Evolutionary conservation across 1,140 invertebrate genomes (phyloP), one percentile per base, ranked within the genome.

Genomic region (Colletes gigas): DNA sequence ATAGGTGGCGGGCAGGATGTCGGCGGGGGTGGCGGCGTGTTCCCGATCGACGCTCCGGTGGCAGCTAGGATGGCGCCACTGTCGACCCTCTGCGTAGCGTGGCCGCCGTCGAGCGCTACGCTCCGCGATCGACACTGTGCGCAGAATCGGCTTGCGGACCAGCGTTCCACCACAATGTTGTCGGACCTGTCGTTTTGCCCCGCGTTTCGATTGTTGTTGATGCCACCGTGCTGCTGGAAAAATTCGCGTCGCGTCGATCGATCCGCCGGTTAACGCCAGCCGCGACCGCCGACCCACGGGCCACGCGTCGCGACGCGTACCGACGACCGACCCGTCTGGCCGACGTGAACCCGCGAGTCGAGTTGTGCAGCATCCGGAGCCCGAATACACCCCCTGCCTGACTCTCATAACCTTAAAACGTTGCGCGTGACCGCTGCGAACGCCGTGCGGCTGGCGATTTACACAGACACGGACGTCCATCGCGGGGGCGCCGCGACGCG

Each of bases 151-250:
- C 66, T 66, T 30, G 55, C 78, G 82, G 57, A 82, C 62, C 74
- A 78, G 39, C 84, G 74, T 82, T 83, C 72, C 71, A 78, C 75
- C 81, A 88, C 81, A 86, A 88, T 88, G 86, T 88, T 88, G 82
- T 88, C 69, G 78, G 79, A 79, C 75, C 82, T 81, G 75, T 83
- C 85, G 85, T 85, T 88, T 87, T 78, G 72, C 60, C 75, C 73
- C 81, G 85, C 83, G 72, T 87, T 65, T 65, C 77, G 41, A 87
- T 87, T 87, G 62, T 85, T 87, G 73, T 88, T 85, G 78, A 85
- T 78, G 47, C 52, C 10, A n/a, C 52, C 63, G 73, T 78, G 66
- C 15, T 59, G 50, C 39, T 39, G 21, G 19, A n/a, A 50, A 65
- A 81, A 68, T 55, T 60, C 47, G 0, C 41, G 59, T 74, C 65